Evolutionary conservation across 2,113 vertebrate genomes (phyloP).

Genomic region (Apeltes quadracus): DNA sequence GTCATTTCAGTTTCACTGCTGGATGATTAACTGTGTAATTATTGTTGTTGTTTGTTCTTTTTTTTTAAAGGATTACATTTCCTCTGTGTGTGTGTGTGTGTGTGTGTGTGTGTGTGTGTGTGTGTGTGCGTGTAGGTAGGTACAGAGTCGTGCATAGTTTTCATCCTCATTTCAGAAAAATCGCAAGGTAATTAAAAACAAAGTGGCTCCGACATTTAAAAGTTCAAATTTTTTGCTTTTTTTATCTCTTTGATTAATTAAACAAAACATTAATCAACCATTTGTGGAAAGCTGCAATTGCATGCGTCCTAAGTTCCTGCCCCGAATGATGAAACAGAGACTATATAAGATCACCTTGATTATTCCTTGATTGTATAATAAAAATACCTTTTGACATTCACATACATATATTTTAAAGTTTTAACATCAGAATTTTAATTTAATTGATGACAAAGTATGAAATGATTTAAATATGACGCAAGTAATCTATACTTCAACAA

Average conservation of each 20-base stretch:
- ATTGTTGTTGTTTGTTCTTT: background rate
- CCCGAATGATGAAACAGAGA: background rate
- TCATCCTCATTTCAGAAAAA: conserved; percentile 31
- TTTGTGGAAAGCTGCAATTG: conserved; percentile 7
- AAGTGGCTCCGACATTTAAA: conserved; percentile 15
- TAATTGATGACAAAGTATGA: background rate
- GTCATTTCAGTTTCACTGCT: conserved; percentile 11
- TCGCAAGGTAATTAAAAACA: conserved; percentile 60
- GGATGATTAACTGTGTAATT: background rate
- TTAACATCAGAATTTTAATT: background rate
- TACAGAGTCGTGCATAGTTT: background rate
- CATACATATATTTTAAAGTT: no score
- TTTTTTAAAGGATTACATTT: background rate
- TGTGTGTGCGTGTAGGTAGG: background rate
- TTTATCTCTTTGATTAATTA: conserved; percentile 8
- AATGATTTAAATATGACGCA: background rate
- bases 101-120: background rate
- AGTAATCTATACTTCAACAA: conserved; percentile 26
- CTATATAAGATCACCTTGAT: background rate
- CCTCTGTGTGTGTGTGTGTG: background rate
- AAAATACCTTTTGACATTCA: no score
- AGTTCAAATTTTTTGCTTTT: conserved; percentile 3
- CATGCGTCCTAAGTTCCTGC: background rate
- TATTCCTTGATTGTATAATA: no score
- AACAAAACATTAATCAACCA: conserved; percentile 16